Evolutionary conservation across 2,888 invertebrate species (phyloP).

Genomic region (Caenorhabditis macrosperma): DNA sequence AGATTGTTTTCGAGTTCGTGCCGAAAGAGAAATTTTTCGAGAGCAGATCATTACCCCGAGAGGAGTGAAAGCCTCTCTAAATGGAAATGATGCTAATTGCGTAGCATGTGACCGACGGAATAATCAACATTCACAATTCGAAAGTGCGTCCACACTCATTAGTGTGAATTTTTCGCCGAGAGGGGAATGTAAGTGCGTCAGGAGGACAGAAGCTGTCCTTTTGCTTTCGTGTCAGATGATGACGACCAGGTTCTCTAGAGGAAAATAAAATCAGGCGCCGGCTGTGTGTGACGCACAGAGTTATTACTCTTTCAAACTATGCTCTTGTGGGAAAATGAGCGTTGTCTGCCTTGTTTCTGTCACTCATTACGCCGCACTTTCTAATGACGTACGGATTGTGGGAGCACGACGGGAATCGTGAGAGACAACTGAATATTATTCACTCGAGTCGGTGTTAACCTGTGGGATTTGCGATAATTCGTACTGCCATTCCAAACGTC

Average conservation of each 20-base stretch:
- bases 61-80: not conserved
- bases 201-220: not conserved
- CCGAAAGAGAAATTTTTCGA: no score
- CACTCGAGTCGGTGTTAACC: not conserved
- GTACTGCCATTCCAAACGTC: not conserved
- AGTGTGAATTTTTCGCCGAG: slow-evolving; percentile 13
- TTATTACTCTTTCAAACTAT: not conserved
- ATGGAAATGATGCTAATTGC: slow-evolving; percentile 42
- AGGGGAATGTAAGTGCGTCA: not conserved
- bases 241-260: not conserved
- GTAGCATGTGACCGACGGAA: slow-evolving; percentile 13
- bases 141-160: slow-evolving; percentile 36
- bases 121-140: not conserved
- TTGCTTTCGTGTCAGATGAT: not conserved
- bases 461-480: not conserved
- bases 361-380: not conserved
- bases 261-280: not conserved
- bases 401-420: no score
- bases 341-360: not conserved
- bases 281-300: not conserved
- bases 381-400: not conserved
- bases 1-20: no score
- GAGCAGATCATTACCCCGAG: no score
- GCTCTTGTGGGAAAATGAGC: not conserved
- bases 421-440: no score